phyloP scores from a whole-genome alignment of 2,888 invertebrate species.

The Phortica magna region DNA sequence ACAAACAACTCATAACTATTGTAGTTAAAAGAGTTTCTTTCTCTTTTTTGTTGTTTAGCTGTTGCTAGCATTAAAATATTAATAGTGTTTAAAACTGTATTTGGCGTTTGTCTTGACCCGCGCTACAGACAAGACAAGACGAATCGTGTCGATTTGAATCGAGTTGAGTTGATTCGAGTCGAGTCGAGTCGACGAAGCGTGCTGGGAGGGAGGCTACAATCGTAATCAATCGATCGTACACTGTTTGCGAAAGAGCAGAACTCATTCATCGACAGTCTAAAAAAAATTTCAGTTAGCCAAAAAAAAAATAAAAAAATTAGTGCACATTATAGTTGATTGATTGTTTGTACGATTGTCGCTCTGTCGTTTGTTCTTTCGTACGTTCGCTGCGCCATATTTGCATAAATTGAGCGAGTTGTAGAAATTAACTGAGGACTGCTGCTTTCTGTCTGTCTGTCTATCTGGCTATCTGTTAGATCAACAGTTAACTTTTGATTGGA shows the following conservation, averaged over 20 bases:
- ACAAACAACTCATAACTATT: constrained; percentile 49
- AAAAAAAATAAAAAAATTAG: neutral
- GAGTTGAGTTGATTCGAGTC: neutral
- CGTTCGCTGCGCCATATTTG: constrained; percentile 33
- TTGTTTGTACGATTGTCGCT: constrained; percentile 3
- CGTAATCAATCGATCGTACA: too few relatives aligned
- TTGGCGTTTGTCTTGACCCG: constrained; percentile 22
- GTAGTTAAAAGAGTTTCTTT: constrained; percentile 50
- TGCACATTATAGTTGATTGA: constrained; percentile 18
- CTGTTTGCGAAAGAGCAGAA: too few relatives aligned
- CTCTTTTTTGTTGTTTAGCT: constrained; percentile 37
- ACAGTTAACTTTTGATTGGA: too few relatives aligned
- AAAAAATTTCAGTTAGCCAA: constrained; percentile 15
- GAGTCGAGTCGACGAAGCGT: too few relatives aligned
- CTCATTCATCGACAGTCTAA: neutral
- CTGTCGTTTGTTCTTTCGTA: neutral
- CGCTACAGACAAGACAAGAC: neutral
- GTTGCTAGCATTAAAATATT: constrained; percentile 20
- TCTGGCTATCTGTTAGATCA: too few relatives aligned
- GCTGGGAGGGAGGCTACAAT: too few relatives aligned
- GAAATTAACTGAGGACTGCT: neutral
- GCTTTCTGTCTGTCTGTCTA: too few relatives aligned
- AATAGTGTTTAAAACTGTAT: constrained; percentile 29
- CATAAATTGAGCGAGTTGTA: constrained; percentile 38
- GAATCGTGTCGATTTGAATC: neutral